A percentile compares a stretch with the other conserved stretches of the same genome.
phyloP scores from a whole-genome alignment of 2,797 vertebrate genomes.

The Sebastes nivosus region DNA sequence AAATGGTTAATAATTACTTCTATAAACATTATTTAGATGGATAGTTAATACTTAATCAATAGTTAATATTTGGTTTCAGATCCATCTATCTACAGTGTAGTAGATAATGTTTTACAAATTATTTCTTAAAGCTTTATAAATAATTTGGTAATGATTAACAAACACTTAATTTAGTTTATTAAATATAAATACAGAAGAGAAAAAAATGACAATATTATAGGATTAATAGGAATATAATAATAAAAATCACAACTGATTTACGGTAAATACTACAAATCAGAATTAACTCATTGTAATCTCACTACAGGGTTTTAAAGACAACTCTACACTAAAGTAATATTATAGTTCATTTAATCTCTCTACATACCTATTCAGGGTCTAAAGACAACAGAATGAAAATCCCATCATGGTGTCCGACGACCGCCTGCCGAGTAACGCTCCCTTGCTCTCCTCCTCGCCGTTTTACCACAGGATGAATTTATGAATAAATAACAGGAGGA shows the following conservation, averaged over 20 bases:
- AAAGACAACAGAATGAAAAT: neutral
- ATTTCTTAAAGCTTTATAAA: too few relatives aligned
- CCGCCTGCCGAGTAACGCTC: neutral
- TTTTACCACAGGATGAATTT: neutral
- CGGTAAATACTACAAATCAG: neutral
- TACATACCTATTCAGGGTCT: conserved; percentile 21
- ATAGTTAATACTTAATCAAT: too few relatives aligned
- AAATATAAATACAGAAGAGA: neutral
- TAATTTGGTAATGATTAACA: too few relatives aligned
- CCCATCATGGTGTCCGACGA: neutral
- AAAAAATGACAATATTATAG: neutral
- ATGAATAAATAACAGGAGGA: conserved; percentile 59
- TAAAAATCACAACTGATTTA: neutral
- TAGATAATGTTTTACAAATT: too few relatives aligned
- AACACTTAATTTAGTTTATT: too few relatives aligned
- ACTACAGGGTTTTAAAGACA: neutral
- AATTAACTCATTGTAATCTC: neutral
- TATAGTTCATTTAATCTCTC: neutral
- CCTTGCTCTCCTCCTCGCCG: neutral
- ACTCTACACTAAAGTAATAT: neutral
- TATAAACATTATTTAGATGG: too few relatives aligned
- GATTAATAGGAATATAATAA: neutral
- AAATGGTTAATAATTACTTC: too few relatives aligned
- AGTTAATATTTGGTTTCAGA: too few relatives aligned
- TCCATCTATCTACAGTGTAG: too few relatives aligned